Evolutionary conservation across 2,888 invertebrate species (phyloP), one percentile per base, ranked within the genome.

Genomic region (Cheilosia grossa): DNA sequence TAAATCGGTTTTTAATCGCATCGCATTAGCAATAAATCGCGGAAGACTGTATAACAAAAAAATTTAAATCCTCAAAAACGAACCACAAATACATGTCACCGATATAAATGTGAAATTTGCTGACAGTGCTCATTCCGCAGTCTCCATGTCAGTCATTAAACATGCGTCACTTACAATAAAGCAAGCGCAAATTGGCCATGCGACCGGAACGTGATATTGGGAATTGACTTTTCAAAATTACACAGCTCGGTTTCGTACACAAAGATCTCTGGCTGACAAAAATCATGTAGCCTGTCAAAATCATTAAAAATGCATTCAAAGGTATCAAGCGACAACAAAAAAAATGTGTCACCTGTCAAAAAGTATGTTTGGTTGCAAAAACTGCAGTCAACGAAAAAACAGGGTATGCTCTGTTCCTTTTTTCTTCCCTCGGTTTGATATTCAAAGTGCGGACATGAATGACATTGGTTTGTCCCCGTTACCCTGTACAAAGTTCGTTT

Each of bases 221-320:
- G 21, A 58, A 58, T 21, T 15, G 40, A 40, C 40, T 58, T 58
- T 51, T 51, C 24, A 61, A 37, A 40, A 73, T 21, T 19, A 10
- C 42, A 37, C 17, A 0, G 9, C 6, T 9, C 17, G 19, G 17
- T 47, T 17, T 9, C 19, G 17, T 19, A 47, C 19, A 13, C 37
- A 47, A 47, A 17, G 47, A 47, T 47, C 47, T 47, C 19, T 9
- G 9, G 19, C 17, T 17, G 47, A 17, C 7, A 19, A 19, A 19
- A 19, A 19, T 17, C 19, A 9, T 47, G 17, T 47, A 19, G 47
- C 17, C 47, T 17, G 47, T 47, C 19, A 19, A 9, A 47, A 17
- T 47, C 47, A 47, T 47, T 47, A 47, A 47, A 47, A 19, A 17
- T 47, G 3, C 17, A 47, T 47, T 47, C 9, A 17, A 47, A 47